Evolutionary conservation across 2,888 invertebrate genomes (phyloP).

Genomic region (Drosophila colorata): DNA sequence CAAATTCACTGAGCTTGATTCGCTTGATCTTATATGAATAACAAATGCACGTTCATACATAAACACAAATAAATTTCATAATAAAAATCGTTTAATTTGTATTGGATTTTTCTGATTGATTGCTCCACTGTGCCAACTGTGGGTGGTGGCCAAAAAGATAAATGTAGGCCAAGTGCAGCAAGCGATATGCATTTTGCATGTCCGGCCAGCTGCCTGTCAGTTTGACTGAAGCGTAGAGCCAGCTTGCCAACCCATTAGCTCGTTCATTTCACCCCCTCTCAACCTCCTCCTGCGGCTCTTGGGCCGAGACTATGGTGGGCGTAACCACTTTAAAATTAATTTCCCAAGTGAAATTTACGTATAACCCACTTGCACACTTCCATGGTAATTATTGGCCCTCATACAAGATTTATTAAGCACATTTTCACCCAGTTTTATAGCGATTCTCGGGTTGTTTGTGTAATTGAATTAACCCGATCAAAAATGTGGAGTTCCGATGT

Average conservation of each 20-base stretch:
- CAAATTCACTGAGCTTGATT: no score
- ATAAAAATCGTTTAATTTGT: neutral
- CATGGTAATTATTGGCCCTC: conserved; percentile 36
- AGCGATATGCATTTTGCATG: conserved; percentile 51
- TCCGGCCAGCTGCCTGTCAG: conserved; percentile 41
- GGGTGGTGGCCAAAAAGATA: conserved; percentile 54
- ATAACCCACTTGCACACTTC: conserved; percentile 29
- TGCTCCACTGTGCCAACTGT: conserved; percentile 37
- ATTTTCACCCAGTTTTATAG: conserved; percentile 25
- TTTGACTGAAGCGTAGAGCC: conserved; percentile 47
- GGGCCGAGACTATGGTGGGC: conserved; percentile 16
- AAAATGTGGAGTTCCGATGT: conserved; percentile 21
- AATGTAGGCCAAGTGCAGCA: conserved; percentile 73
- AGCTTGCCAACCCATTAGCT: conserved; percentile 70
- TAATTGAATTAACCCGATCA: conserved; percentile 53
- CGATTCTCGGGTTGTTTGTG: neutral
- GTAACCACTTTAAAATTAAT: conserved; percentile 77
- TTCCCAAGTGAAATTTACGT: conserved; percentile 80
- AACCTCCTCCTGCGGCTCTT: neutral
- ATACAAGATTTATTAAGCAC: conserved; percentile 43
- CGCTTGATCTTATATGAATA: no score
- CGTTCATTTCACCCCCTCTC: no score
- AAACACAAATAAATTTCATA: no score
- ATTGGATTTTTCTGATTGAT: neutral
- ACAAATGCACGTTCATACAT: no score